Percentiles rank a stretch among this genome's conserved stretches.
These are phyloP conservation scores for Andrena marginata DNA, from an alignment of 2,888 invertebrate species.

Conservation along the genomic window DNA sequence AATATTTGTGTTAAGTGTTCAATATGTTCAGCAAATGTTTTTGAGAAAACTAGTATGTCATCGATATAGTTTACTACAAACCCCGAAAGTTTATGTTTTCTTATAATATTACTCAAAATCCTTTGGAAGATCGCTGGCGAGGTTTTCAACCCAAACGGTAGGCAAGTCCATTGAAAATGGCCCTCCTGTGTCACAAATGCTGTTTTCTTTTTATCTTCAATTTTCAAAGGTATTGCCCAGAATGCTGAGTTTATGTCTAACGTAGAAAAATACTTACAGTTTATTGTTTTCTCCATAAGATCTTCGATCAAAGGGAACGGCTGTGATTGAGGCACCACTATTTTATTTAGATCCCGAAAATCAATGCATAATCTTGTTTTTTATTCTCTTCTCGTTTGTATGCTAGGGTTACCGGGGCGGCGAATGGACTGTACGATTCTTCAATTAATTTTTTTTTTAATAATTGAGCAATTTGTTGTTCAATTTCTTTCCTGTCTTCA, in stretches of 20 bases:
- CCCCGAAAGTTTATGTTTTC: constrained; percentile 35
- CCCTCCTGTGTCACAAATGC: constrained; percentile 33
- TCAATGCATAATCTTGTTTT: constrained; percentile 62
- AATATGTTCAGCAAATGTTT: constrained; percentile 31
- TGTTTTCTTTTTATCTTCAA: constrained; percentile 64
- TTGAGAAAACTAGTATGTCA: constrained; percentile 32
- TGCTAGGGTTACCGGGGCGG: constrained; percentile 59
- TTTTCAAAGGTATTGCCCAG: constrained; percentile 36
- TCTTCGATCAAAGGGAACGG: constrained; percentile 35
- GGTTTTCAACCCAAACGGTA: background rate
- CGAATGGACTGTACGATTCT: constrained; percentile 58
- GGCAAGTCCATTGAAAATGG: too few relatives aligned
- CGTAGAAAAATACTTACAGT: constrained; percentile 20
- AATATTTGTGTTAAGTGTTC: constrained; percentile 17
- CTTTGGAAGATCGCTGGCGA: constrained; percentile 45
- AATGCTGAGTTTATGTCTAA: constrained; percentile 27
- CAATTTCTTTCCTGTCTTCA: constrained; percentile 53
- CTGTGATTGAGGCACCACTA: constrained; percentile 58
- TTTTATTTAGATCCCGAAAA: constrained; percentile 67
- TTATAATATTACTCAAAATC: constrained; percentile 34
- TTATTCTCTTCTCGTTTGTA: constrained; percentile 67
- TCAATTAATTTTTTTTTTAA: constrained; percentile 34
- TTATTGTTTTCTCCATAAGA: constrained; percentile 20
- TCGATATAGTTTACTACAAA: constrained; percentile 33
- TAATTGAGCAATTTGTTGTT: constrained; percentile 45